A percentile compares a stretch with the other conserved stretches of the same genome.
Conservation (phyloP, 2,797 vertebrate genomes). For the Micropoecilia bifurca region DNA sequence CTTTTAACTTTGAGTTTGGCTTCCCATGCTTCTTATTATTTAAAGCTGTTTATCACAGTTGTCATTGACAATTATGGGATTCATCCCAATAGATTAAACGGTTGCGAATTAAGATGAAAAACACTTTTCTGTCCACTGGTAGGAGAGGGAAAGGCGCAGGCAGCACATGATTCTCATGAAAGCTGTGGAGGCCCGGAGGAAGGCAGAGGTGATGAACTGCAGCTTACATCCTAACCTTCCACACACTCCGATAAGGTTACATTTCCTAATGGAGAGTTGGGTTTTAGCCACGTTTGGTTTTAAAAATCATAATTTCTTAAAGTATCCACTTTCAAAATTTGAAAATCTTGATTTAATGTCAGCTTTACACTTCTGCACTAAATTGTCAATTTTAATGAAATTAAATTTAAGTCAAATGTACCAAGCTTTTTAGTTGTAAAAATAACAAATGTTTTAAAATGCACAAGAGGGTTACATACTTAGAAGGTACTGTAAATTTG, state of each 20-base stretch:
- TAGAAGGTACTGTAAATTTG: not conserved
- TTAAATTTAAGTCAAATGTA: not conserved
- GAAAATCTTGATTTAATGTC: not conserved
- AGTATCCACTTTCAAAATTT: not conserved
- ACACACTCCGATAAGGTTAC: not conserved
- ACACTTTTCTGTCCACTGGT: constrained; percentile 54
- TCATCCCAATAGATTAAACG: not conserved
- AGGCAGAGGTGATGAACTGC: constrained; percentile 87
- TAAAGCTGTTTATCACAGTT: constrained; percentile 30
- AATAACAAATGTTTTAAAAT: not conserved
- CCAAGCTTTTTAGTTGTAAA: not conserved
- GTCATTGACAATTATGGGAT: not conserved
- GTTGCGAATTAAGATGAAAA: constrained; percentile 3
- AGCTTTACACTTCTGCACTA: not conserved
- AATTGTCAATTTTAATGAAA: not conserved
- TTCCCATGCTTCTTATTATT: constrained; percentile 73
- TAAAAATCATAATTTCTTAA: not conserved
- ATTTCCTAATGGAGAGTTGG: not conserved
- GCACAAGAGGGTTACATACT: not conserved
- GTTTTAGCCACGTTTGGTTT: not conserved
- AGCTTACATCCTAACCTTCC: not conserved
- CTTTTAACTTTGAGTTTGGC: constrained; percentile 79
- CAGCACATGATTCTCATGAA: constrained; percentile 97
- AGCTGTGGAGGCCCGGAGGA: constrained; percentile 94
- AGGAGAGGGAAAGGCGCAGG: constrained; percentile 93